Conservation (phyloP, 2,797 vertebrate species). For the Argentina silus region DNA sequence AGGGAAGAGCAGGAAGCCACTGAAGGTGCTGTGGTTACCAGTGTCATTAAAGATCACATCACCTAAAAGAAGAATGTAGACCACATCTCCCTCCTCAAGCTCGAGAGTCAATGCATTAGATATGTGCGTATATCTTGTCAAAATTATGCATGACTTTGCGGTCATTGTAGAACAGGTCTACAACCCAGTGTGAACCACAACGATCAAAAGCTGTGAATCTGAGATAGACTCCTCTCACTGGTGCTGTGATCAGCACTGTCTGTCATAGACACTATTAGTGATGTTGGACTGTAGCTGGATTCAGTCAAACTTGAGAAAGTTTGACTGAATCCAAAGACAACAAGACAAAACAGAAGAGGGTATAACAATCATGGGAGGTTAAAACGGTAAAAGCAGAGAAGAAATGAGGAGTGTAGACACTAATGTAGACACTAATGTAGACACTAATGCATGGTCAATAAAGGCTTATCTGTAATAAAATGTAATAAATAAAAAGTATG, state of each 20-base stretch:
- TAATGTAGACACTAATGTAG: too few species aligned
- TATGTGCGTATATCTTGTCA: not conserved
- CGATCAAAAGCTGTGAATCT: not conserved
- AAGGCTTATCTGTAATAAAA: too few species aligned
- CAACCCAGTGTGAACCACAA: not conserved
- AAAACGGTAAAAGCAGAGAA: too few species aligned
- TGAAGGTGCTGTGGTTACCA: not conserved
- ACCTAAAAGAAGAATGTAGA: not conserved
- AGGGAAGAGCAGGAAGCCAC: not conserved
- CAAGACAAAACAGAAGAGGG: too few species aligned
- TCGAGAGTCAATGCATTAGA: not conserved
- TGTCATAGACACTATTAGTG: not conserved
- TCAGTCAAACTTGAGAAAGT: too few species aligned
- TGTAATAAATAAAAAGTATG: too few species aligned
- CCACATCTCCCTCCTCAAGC: constrained; percentile 1
- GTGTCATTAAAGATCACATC: not conserved
- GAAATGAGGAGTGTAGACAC: too few species aligned
- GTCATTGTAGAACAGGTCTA: not conserved
- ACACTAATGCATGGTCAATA: too few species aligned
- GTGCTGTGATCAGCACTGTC: not conserved
- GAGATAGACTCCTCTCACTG: not conserved
- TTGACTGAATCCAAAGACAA: too few species aligned
- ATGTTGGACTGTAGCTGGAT: not conserved
- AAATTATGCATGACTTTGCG: not conserved
- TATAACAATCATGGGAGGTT: too few species aligned